Percentiles rank a stretch among this genome's conserved stretches.
phyloP scores from a whole-genome alignment of 2,888 invertebrate species.

The Matsumyia berberina region DNA sequence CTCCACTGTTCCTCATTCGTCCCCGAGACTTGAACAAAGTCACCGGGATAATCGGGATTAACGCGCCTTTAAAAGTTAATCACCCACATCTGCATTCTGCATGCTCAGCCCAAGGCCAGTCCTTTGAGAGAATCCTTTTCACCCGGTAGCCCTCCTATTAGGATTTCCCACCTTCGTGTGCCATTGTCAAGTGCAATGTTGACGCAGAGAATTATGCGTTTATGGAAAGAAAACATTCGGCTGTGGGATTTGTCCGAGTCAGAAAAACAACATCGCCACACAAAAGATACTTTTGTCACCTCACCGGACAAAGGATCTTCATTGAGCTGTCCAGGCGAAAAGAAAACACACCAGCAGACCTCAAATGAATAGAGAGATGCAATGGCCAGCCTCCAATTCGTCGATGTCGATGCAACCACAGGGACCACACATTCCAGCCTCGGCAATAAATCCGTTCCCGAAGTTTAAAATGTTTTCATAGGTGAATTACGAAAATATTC shows the following conservation, averaged over 20 bases:
- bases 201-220: conserved; percentile 74
- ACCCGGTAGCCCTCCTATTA: conserved; percentile 53
- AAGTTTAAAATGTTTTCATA: conserved; percentile 65
- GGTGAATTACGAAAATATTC: conserved; percentile 74
- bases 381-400: conserved; percentile 71
- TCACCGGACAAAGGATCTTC: conserved; percentile 44
- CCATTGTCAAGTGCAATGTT: conserved; percentile 74
- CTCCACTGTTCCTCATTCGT: conserved; percentile 3
- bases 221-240: conserved; percentile 75
- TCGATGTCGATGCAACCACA: conserved; percentile 50
- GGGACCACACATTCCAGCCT: conserved; percentile 36
- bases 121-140: conserved; percentile 49
- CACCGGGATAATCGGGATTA: conserved; percentile 84
- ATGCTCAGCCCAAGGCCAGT: conserved; percentile 3
- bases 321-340: conserved; percentile 51
- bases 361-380: conserved; percentile 35
- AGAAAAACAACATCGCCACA: conserved; percentile 71
- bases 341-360: conserved; percentile 49
- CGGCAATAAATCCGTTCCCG: conserved; percentile 59
- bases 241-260: conserved; percentile 69
- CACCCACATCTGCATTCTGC: conserved; percentile 37
- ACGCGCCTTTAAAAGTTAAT: conserved; percentile 84
- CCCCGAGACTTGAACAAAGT: conserved; percentile 79
- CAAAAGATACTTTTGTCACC: conserved; percentile 71
- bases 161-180: conserved; percentile 64